Evolutionary conservation across 2,797 vertebrate genomes (phyloP), one percentile per base, ranked within the genome.

Genomic region (Lerista edwardsae): DNA sequence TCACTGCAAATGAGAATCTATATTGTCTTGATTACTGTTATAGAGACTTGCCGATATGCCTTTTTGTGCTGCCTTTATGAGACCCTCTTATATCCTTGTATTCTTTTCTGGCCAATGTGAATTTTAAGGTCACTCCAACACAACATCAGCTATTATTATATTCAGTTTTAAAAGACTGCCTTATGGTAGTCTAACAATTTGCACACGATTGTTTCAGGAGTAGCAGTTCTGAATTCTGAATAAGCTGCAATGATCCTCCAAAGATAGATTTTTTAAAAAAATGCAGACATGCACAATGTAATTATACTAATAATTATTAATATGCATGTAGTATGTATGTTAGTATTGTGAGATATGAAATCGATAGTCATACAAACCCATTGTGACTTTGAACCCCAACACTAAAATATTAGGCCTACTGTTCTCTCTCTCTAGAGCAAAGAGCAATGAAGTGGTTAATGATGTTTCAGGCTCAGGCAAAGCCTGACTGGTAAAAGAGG

Each of bases 1-100:
- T 88, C 65, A 76, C 86, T 84, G 61, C 79, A 34, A 62, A 79
- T 1, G 47, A 85, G 2, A 78, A 78, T 86, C 68, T 57, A 0
- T 27, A 19, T 67, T 73, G 76, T 4, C 82, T 57, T 62, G 83
- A 71, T 87, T 44, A 11, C 55, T 44, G 34, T 65, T 12, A 0
- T 0, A 8, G 55, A 25, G 72, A 5, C 61, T 36, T 31, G 23
- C 36, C 79, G 61, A 3, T 15, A 2, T 4, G 67, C 27, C 85
- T 67, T 8, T 75, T 73, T 68, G 1, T 12, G 8, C 47, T 80
- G 10, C 0, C 57, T 87, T 83, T 51, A 25, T 29, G 14, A 51
- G 34, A 3, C 47, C 57, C 11, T 0, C 11, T 47, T n/a, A 64
- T 72, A 39, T 83, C 14, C 47, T 62, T 25, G 34, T 59, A 19